Evolutionary conservation across 1,140 invertebrate species (phyloP).

Genomic region (Patella vulgata): DNA sequence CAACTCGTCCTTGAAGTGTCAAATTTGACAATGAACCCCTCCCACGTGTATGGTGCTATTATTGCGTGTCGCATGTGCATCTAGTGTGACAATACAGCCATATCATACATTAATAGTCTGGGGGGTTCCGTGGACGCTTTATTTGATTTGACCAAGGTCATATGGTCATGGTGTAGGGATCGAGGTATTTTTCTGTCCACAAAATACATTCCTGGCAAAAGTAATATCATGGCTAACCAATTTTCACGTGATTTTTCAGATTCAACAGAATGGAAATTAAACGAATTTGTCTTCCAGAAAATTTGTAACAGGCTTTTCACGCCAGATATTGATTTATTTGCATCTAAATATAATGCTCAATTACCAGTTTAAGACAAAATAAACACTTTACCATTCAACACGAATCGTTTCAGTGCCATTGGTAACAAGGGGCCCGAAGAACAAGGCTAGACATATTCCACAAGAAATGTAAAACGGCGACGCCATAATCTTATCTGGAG

Average conservation of each 20-base stretch:
- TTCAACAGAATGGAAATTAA: conserved; percentile 33
- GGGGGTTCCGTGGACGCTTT: conserved; percentile 15
- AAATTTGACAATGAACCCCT: too few species aligned
- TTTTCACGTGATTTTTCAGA: conserved; percentile 14
- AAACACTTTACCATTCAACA: conserved; percentile 31
- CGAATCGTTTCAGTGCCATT: conserved; percentile 25
- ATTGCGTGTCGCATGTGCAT: conserved; percentile 7
- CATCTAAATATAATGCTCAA: conserved; percentile 26
- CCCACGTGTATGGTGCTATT: too few species aligned
- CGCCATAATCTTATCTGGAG: too few species aligned
- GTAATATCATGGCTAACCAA: conserved; percentile 24
- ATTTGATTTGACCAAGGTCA: conserved; percentile 28
- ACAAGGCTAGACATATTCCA: too few species aligned
- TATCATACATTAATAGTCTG: conserved; percentile 17
- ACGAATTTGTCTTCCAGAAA: conserved; percentile 20
- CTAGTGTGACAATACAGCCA: conserved; percentile 13
- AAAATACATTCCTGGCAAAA: conserved; percentile 22
- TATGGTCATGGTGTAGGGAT: conserved; percentile 33
- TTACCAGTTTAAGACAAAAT: conserved; percentile 29
- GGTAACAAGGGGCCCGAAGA: too few species aligned
- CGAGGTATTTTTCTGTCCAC: conserved; percentile 26
- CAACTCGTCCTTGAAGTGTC: too few species aligned
- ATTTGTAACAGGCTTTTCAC: not conserved
- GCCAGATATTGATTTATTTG: conserved; percentile 40
- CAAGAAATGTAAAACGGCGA: too few species aligned